Evolutionary conservation across 2,797 vertebrate genomes (phyloP).

Genomic region (Spinibarbus caldwelli): DNA sequence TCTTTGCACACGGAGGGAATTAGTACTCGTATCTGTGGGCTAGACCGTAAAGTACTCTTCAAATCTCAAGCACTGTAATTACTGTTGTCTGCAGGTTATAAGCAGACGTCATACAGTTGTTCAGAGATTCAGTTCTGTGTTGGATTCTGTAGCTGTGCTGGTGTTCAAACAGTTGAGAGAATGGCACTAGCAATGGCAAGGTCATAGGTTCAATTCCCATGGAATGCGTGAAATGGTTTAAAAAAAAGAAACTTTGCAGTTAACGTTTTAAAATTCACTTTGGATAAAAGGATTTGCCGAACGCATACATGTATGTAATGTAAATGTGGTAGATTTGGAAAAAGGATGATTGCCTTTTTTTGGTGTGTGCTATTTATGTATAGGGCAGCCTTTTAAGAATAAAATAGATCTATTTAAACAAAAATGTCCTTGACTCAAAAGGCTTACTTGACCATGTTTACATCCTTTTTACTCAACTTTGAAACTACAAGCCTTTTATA

Average conservation of each 20-base stretch:
- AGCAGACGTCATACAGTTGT: conserved; percentile 40
- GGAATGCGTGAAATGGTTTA: background rate
- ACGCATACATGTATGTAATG: background rate
- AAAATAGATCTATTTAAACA: background rate
- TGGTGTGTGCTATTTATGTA: background rate
- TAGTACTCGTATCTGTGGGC: conserved; percentile 33
- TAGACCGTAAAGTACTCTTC: conserved; percentile 43
- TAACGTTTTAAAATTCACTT: background rate
- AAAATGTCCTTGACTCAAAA: background rate
- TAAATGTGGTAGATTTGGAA: background rate
- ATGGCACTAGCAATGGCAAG: background rate
- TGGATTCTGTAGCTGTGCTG: background rate
- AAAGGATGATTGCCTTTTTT: background rate
- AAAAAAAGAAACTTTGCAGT: background rate
- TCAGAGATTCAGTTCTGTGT: conserved; percentile 2
- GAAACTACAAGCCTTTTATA: background rate
- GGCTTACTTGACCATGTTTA: background rate
- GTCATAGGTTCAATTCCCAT: background rate
- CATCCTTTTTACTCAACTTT: background rate
- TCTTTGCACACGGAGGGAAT: conserved; percentile 49
- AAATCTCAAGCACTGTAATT: conserved; percentile 47
- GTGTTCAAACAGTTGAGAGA: background rate
- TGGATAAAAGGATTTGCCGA: background rate
- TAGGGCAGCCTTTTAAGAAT: background rate
- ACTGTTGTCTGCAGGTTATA: conserved; percentile 43